These are phyloP conservation scores for Aphelinus certus DNA, from an alignment of 1,140 invertebrate genomes.

Conservation along the genomic window DNA sequence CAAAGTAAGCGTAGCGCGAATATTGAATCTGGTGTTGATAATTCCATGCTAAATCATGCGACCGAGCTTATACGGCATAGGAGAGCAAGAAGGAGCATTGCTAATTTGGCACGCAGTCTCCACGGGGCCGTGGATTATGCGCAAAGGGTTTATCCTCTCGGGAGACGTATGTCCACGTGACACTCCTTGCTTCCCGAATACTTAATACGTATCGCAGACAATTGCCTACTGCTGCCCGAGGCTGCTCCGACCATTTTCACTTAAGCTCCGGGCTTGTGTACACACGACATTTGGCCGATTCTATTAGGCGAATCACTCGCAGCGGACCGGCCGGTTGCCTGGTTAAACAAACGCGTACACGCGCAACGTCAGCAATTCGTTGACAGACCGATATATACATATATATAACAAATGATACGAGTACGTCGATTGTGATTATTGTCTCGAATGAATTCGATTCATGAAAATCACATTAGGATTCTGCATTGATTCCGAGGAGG, in stretches of 20 bases:
- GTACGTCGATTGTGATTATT: too few species aligned
- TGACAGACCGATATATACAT: too few species aligned
- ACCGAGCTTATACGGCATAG: slow-evolving; percentile 17
- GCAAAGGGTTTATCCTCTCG: slow-evolving; percentile 65
- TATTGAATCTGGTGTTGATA: slow-evolving; percentile 64
- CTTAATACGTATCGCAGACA: slow-evolving; percentile 50
- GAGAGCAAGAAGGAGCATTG: slow-evolving; percentile 2
- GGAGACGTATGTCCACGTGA: slow-evolving; percentile 60
- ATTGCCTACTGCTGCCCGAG: neutral
- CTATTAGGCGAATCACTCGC: neutral
- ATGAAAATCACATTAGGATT: too few species aligned
- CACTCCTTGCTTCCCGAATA: slow-evolving; percentile 54
- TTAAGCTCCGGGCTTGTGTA: neutral
- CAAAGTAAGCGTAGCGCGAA: slow-evolving; percentile 57
- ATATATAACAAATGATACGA: too few species aligned
- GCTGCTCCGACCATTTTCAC: slow-evolving; percentile 15
- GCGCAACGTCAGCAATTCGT: too few species aligned
- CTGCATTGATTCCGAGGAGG: too few species aligned
- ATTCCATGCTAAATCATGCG: slow-evolving; percentile 64
- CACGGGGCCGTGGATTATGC: slow-evolving; percentile 64
- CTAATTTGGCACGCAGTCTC: slow-evolving; percentile 63
- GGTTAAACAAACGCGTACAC: too few species aligned
- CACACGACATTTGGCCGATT: slow-evolving; percentile 20
- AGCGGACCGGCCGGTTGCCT: too few species aligned
- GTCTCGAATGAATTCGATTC: too few species aligned